These are phyloP conservation scores for Bombus picipes DNA, from an alignment of 1,140 invertebrate species.

Conservation along the genomic window DNA sequence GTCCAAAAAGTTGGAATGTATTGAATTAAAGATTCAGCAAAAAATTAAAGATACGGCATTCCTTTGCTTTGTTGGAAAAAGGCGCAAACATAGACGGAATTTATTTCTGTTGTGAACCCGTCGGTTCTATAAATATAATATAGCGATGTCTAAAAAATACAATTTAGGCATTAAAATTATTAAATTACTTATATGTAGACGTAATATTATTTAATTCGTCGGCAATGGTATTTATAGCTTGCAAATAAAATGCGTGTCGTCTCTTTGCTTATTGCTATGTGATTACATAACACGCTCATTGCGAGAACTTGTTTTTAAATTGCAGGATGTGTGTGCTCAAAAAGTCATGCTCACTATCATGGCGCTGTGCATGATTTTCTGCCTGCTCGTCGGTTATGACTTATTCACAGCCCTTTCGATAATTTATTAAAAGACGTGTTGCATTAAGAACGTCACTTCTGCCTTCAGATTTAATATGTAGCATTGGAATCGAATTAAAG, in stretches of 20 bases:
- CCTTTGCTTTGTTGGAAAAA: no score
- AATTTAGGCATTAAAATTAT: not conserved
- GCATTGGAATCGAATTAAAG: not conserved
- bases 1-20: not conserved
- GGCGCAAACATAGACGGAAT: not conserved
- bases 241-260: not conserved
- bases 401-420: slow-evolving; percentile 3
- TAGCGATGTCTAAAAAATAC: not conserved
- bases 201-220: not conserved
- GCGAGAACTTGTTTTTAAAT: slow-evolving; percentile 47
- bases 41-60: no score
- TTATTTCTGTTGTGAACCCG: not conserved
- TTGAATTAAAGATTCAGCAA: no score
- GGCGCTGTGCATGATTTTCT: not conserved
- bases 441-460: not conserved
- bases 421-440: not conserved
- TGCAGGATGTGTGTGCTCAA: slow-evolving; percentile 11
- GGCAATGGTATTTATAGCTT: not conserved
- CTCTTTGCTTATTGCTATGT: not conserved
- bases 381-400: not conserved
- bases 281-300: slow-evolving; percentile 7
- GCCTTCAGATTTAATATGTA: not conserved
- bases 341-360: slow-evolving; percentile 32
- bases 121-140: not conserved
- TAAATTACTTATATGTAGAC: not conserved